These are phyloP conservation scores for fruit fly (Drosophila melanogaster) DNA, from an alignment of 1,140 invertebrate genomes.

Conservation along the genomic window Release_6_plus_ISO1_MT NC_004354.4:11579001-11579500, in stretches of 20 bases:
- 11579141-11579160: neutral
- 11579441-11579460: conserved; percentile 39
- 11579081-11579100: neutral
- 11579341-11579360: neutral
- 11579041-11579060: conserved; percentile 5
- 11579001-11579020: neutral
- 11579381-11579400: conserved; percentile 34
- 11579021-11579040: neutral
- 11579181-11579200: neutral
- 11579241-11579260: conserved; percentile 25
- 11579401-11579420: conserved; percentile 15
- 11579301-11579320: neutral
- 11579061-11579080: neutral
- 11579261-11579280: conserved; percentile 34
- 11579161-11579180: neutral
- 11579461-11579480: conserved; percentile 54
- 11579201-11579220: conserved; percentile 12
- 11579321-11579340: neutral
- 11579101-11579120: neutral
- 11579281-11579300: neutral
- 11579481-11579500: conserved; percentile 5
- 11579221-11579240: conserved; percentile 3
- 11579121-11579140: neutral
- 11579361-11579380: neutral
- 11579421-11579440: neutral